Evolutionary conservation across 2,888 invertebrate genomes (phyloP), one percentile per base, ranked within the genome.

Genomic region (Drosophila rellima): DNA sequence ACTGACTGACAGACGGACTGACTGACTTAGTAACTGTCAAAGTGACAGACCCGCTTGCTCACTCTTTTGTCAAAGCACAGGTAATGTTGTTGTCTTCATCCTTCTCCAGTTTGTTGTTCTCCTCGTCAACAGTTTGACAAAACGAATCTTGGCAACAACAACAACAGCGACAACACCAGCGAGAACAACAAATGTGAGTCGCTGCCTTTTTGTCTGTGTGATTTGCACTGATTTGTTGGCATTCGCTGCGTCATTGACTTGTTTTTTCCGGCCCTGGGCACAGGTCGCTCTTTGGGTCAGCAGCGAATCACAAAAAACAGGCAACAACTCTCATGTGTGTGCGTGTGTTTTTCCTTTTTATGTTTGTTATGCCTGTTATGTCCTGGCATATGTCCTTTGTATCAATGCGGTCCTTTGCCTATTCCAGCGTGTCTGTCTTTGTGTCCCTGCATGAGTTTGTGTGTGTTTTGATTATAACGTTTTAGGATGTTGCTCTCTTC

Each of bases 151-250:
- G 20, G 13, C 20, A 40, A 17, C 45, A 57, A 39, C 61, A 29
- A 17, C 40, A 55, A 18, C 39, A 35, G 13, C 18, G 44, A 18
- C 18, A 20, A 5, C 40, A 37, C 8, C 40, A 23, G n/a, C n/a
- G n/a, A n/a, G n/a, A n/a, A 40, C 31, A 33, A 47, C 47, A 54
- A 50, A 31, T 50, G 17, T 42, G 37, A 50, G 26, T 39, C 35
- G 37, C 15, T 62, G 66, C 45, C 45, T 47, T 70, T 77, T 78
- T 86, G 83, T 81, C 68, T 66, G 74, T 74, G 70, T 86, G 88
- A 87, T 89, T 88, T 85, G 89, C 77, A 63, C 70, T 89, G 88
- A 88, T 89, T 88, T 88, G 90, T 86, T 84, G 70, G 63, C 74
- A 45, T 71, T 72, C 69, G 67, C 70, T 69, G 67, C 77, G 71